Percentiles rank a stretch among this genome's conserved stretches.
These are phyloP conservation scores for Macrocentrus cingulum DNA, from an alignment of 1,140 invertebrate species.

Conservation along the genomic window DNA sequence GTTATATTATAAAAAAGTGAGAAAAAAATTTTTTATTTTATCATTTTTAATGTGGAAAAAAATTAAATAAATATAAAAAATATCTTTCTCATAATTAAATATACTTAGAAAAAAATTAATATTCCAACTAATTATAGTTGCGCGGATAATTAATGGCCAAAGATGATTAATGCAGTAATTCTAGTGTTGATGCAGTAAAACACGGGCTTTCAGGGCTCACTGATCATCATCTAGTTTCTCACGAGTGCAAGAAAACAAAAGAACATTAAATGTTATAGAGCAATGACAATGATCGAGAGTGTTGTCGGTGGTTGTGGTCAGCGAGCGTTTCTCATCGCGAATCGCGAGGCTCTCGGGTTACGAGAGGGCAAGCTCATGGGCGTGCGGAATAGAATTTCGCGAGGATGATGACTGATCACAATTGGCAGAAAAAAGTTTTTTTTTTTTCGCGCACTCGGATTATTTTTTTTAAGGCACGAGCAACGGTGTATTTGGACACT, in stretches of 20 bases:
- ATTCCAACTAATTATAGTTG: too few relatives aligned
- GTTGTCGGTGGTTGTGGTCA: constrained; percentile 33
- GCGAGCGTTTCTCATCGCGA: constrained; percentile 35
- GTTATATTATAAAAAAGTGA: too few relatives aligned
- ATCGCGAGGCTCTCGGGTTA: constrained; percentile 20
- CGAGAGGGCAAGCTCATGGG: constrained; percentile 10
- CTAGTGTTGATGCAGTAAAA: too few relatives aligned
- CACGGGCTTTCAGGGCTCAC: too few relatives aligned
- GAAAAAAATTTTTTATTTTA: too few relatives aligned
- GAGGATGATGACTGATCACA: constrained; percentile 10
- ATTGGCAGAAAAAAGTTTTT: constrained; percentile 12
- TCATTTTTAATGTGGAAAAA: too few relatives aligned
- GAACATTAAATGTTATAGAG: constrained; percentile 16
- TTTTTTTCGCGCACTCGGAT: background rate
- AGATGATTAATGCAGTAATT: too few relatives aligned
- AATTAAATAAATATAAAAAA: too few relatives aligned
- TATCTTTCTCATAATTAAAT: too few relatives aligned
- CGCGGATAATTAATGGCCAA: too few relatives aligned
- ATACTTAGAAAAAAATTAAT: too few relatives aligned
- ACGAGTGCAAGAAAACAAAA: background rate
- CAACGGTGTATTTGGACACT: too few relatives aligned
- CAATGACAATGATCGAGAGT: constrained; percentile 40
- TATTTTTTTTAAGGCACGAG: constrained; percentile 44
- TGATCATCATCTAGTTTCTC: constrained; percentile 6
- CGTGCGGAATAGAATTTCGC: constrained; percentile 28